A percentile compares a stretch with the other conserved stretches of the same genome.
These are phyloP conservation scores for Ictalurus punctatus DNA, from an alignment of 2,113 vertebrate species.

Conservation along the genomic window DNA sequence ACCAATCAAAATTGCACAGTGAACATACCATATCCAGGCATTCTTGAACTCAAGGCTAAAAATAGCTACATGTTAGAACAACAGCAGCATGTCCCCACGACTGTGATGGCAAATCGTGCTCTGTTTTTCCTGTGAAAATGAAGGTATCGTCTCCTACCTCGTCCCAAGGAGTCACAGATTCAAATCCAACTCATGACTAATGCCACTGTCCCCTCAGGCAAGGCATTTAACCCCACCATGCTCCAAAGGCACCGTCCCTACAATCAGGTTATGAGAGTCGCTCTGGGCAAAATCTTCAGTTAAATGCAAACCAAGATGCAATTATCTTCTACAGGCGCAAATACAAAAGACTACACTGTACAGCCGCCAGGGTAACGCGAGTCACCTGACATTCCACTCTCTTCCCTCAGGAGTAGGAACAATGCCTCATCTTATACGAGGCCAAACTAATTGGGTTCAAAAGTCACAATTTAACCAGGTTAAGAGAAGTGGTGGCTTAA, in stretches of 20 bases:
- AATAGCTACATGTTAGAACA: not conserved
- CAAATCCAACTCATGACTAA: not conserved
- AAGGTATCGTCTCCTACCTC: not conserved
- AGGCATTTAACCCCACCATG: not conserved
- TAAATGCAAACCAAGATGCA: not conserved
- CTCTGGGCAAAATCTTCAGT: not conserved
- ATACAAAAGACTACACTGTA: conserved; percentile 3
- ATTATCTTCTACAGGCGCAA: not conserved
- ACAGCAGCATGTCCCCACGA: not conserved
- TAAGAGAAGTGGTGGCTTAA: not conserved
- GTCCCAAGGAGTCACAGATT: not conserved
- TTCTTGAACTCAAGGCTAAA: not conserved
- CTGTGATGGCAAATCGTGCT: not conserved
- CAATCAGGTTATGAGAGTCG: not conserved
- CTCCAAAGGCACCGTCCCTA: not conserved
- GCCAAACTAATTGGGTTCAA: not conserved
- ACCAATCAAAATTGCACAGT: not conserved
- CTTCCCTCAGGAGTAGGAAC: not conserved
- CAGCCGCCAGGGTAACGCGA: not conserved
- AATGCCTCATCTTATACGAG: not conserved
- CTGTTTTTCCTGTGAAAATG: not conserved
- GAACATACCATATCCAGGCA: conserved; percentile 8
- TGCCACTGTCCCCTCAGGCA: not conserved
- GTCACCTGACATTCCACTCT: not conserved
- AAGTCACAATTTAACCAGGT: not conserved